These are phyloP conservation scores for Sipha maydis DNA, from an alignment of 2,888 invertebrate genomes.

Conservation along the genomic window DNA sequence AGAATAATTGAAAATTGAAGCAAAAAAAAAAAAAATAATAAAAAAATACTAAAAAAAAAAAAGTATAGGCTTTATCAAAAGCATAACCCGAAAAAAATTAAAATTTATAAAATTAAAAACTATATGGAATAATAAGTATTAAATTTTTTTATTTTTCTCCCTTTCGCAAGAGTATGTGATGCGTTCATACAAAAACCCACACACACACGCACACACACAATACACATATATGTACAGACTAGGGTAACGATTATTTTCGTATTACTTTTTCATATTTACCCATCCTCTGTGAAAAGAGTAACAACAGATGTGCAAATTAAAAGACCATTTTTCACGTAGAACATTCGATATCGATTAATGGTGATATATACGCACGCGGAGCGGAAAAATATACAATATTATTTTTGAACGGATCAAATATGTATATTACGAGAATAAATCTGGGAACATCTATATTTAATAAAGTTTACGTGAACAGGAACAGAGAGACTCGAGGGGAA, in stretches of 20 bases:
- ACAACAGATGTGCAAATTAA: slow-evolving; percentile 55
- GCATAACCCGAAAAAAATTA: neutral
- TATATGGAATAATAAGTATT: slow-evolving; percentile 15
- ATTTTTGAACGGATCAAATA: neutral
- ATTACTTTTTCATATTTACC: neutral
- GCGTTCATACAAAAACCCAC: too few relatives aligned
- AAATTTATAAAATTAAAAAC: slow-evolving; percentile 32
- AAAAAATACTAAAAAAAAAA: neutral
- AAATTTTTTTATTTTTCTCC: neutral
- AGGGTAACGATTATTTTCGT: slow-evolving; percentile 18
- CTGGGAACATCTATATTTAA: neutral
- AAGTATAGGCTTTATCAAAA: neutral
- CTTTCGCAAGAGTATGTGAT: neutral
- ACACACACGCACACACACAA: too few relatives aligned
- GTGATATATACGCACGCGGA: neutral
- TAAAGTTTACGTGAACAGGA: neutral
- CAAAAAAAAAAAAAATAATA: neutral
- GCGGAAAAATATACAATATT: neutral
- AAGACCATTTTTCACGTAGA: slow-evolving; percentile 47
- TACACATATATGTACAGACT: too few relatives aligned
- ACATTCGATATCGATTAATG: slow-evolving; percentile 20
- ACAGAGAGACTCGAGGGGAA: neutral
- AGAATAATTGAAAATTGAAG: neutral
- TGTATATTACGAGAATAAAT: neutral
- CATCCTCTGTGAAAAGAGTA: neutral